Percentiles rank a stretch among this genome's conserved stretches.
phyloP scores from a whole-genome alignment of 2,113 vertebrate genomes.

The Oreochromis spilurus region DNA sequence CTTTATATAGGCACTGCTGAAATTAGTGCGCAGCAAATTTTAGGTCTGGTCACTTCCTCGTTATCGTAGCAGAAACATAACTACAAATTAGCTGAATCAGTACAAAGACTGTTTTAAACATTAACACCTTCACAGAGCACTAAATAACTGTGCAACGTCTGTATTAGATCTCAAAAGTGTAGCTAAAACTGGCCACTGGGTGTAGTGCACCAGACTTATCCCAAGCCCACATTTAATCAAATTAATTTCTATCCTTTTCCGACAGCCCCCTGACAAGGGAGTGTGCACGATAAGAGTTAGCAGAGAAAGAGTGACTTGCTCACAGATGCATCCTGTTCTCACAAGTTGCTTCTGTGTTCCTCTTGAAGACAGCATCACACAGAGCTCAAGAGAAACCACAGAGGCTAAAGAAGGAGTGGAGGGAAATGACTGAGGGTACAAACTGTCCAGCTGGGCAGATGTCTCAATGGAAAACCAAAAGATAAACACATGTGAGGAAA shows the following conservation, averaged over 20 bases:
- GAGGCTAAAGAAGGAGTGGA: neutral
- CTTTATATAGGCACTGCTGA: neutral
- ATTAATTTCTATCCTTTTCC: neutral
- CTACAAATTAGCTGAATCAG: neutral
- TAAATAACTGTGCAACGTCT: neutral
- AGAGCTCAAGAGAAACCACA: constrained; percentile 4
- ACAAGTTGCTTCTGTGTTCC: constrained; percentile 9
- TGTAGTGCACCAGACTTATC: neutral
- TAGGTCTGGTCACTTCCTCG: neutral
- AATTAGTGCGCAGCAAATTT: rapidly evolving
- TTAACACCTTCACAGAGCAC: neutral
- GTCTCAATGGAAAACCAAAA: neutral
- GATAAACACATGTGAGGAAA: neutral
- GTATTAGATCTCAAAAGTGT: neutral
- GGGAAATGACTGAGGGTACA: constrained; percentile 20
- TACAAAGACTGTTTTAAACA: neutral
- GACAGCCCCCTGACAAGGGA: neutral
- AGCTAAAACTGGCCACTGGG: neutral
- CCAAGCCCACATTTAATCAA: neutral
- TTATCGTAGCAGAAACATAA: neutral
- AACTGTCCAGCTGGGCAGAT: neutral
- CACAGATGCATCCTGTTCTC: constrained; percentile 64
- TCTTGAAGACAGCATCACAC: constrained; percentile 12
- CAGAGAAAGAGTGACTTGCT: neutral
- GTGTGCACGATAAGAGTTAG: neutral